A percentile compares a stretch with the other conserved stretches of the same genome.
Conservation (phyloP, 2,113 vertebrate genomes). For the Crotalus horridus region DNA sequence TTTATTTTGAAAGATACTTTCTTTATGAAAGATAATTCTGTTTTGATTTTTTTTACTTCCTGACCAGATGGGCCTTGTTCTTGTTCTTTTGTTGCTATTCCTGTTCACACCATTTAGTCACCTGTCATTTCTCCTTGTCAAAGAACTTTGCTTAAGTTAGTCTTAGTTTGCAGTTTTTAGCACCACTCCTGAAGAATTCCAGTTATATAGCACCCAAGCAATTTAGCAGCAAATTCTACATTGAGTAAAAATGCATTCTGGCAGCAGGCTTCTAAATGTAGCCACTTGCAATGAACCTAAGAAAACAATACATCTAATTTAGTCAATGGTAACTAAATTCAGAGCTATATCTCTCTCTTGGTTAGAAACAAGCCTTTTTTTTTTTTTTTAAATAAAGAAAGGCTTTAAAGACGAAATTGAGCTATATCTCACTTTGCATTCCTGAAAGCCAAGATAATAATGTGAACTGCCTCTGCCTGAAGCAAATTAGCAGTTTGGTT, state of each 20-base stretch:
- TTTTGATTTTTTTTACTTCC: neutral
- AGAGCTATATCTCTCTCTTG: neutral
- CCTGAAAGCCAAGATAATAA: neutral
- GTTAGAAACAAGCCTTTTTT: constrained; percentile 3
- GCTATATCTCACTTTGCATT: neutral
- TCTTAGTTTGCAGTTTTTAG: neutral
- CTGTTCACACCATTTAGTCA: neutral
- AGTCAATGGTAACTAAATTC: neutral
- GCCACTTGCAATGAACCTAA: neutral
- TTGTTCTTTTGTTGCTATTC: neutral
- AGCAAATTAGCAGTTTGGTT: constrained; percentile 8
- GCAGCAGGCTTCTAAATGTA: neutral
- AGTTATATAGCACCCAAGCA: neutral
- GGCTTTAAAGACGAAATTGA: neutral
- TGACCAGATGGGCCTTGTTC: neutral
- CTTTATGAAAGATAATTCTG: neutral
- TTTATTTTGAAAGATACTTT: neutral
- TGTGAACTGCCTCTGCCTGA: neutral
- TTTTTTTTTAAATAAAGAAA: neutral
- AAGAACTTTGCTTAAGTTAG: neutral
- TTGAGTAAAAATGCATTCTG: neutral
- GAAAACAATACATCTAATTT: neutral
- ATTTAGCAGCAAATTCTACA: neutral
- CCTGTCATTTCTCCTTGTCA: neutral
- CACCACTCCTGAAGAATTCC: neutral